Conservation (phyloP, 2,113 vertebrate genomes). For the Anolis carolinensis region DNA sequence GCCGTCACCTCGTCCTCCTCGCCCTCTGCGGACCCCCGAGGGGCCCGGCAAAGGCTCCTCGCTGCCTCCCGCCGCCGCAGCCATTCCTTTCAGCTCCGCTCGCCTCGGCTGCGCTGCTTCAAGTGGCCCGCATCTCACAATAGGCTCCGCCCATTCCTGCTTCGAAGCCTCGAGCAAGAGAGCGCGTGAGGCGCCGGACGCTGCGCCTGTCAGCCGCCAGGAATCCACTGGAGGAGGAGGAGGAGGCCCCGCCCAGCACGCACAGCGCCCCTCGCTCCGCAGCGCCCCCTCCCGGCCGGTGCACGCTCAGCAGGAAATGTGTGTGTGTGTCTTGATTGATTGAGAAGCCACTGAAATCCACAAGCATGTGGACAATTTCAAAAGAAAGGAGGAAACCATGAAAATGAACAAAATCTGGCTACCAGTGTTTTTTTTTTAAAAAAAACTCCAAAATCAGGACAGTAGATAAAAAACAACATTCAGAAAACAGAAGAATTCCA, state of each 20-base stretch:
- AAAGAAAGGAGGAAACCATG: no score
- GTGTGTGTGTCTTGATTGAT: no score
- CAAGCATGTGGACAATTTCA: no score
- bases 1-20: not conserved
- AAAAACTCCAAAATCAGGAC: no score
- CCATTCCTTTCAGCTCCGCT: not conserved
- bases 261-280: not conserved
- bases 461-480: no score
- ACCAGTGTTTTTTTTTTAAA: no score
- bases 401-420: no score
- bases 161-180: not conserved
- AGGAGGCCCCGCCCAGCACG: not conserved
- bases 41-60: constrained; percentile 17
- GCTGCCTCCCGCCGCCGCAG: constrained; percentile 10
- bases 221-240: not conserved
- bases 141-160: constrained; percentile 30
- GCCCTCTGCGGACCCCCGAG: not conserved
- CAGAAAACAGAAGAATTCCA: no score
- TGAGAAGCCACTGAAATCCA: no score
- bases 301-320: no score
- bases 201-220: not conserved
- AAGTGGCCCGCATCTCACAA: not conserved
- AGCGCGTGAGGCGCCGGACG: constrained; percentile 14
- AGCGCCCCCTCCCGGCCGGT: no score
- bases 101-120: constrained; percentile 17